Evolutionary conservation across 2,888 invertebrate genomes (phyloP).

Genomic region (Mongoloraphidia duomilia): DNA sequence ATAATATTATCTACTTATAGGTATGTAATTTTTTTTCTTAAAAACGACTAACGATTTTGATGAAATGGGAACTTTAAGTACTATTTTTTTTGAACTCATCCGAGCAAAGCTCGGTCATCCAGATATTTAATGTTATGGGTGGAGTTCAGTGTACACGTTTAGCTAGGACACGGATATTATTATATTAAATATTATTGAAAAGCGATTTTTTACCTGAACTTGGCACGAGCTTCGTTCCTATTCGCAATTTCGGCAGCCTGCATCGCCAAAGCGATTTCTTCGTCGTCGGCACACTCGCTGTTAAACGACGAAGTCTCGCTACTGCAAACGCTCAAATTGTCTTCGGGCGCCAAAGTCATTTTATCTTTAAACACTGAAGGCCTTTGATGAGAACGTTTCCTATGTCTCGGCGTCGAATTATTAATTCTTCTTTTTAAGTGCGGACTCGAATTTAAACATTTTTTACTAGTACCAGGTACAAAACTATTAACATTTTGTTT

Average conservation of each 20-base stretch:
- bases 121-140: too few relatives aligned
- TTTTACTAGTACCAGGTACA: slow-evolving; percentile 5
- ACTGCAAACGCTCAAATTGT: slow-evolving; percentile 24
- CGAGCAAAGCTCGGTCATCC: too few relatives aligned
- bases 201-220: slow-evolving; percentile 48
- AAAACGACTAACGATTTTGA: too few relatives aligned
- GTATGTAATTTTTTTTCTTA: too few relatives aligned
- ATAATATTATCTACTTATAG: too few relatives aligned
- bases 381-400: slow-evolving; percentile 2
- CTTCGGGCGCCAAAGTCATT: slow-evolving; percentile 14
- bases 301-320: slow-evolving; percentile 54
- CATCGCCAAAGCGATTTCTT: slow-evolving; percentile 72
- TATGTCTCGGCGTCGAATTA: neutral
- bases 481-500: neutral
- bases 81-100: too few relatives aligned
- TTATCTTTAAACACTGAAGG: neutral
- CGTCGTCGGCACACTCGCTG: slow-evolving; percentile 72
- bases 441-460: slow-evolving; percentile 3
- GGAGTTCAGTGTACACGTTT: too few relatives aligned
- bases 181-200: neutral
- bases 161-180: too few relatives aligned
- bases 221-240: slow-evolving; percentile 61
- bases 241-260: slow-evolving; percentile 73
- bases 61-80: too few relatives aligned
- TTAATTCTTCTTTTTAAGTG: neutral